Percentiles rank a stretch among this genome's conserved stretches.
These are phyloP conservation scores for Heliothis virescens DNA, from an alignment of 1,140 invertebrate species.

Conservation along the genomic window DNA sequence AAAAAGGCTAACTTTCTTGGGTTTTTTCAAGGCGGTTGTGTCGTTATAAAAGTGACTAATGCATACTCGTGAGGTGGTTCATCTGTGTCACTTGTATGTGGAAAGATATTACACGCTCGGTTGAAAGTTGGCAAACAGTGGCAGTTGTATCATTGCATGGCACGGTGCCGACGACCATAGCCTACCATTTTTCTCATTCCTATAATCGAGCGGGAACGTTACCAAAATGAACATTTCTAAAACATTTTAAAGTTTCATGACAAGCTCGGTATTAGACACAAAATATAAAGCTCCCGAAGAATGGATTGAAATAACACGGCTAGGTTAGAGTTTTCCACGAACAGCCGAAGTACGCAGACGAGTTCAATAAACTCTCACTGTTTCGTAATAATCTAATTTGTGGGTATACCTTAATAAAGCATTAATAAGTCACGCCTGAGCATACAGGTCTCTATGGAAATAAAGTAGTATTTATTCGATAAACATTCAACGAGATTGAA, in stretches of 20 bases:
- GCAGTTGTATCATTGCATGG: background rate
- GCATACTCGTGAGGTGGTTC: background rate
- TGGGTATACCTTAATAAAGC: slow-evolving; percentile 6
- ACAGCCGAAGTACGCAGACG: slow-evolving; percentile 13
- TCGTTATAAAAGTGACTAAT: background rate
- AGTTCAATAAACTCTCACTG: slow-evolving; percentile 27
- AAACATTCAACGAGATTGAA: slow-evolving; percentile 62
- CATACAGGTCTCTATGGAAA: slow-evolving; percentile 56
- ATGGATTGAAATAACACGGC: slow-evolving; percentile 57
- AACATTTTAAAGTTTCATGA: background rate
- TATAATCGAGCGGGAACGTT: background rate
- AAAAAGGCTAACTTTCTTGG: background rate
- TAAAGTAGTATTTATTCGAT: slow-evolving; percentile 59
- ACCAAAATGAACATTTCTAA: background rate
- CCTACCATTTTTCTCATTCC: background rate
- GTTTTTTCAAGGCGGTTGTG: background rate
- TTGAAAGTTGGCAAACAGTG: slow-evolving; percentile 22
- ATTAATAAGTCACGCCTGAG: slow-evolving; percentile 18
- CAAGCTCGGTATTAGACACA: background rate
- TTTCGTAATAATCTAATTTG: slow-evolving; percentile 16
- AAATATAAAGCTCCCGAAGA: background rate
- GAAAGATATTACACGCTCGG: slow-evolving; percentile 22
- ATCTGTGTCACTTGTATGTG: slow-evolving; percentile 23
- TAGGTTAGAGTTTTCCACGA: slow-evolving; percentile 16
- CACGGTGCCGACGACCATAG: slow-evolving; percentile 14